Conservation (phyloP, 2,113 vertebrate genomes). For the Lampris megalopsis region DNA sequence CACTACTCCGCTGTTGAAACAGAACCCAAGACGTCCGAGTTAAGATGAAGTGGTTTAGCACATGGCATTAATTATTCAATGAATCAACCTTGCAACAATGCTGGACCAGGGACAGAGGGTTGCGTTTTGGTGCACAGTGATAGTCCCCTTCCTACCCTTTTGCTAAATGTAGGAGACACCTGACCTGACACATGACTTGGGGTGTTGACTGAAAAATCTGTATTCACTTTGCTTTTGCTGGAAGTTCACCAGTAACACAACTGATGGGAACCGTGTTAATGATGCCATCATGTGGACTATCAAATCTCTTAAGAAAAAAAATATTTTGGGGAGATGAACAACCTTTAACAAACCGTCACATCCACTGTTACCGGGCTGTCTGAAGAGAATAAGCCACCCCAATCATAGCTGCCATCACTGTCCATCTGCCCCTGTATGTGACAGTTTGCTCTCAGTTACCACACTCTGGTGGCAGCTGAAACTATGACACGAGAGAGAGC, state of each 20-base stretch:
- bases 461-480: not conserved
- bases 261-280: conserved; percentile 54
- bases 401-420: not conserved
- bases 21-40: not conserved
- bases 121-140: not conserved
- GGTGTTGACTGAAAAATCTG: not conserved
- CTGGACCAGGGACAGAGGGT: not conserved
- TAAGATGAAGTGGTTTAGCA: not conserved
- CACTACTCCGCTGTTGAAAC: not conserved
- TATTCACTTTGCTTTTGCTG: not conserved
- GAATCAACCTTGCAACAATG: not conserved
- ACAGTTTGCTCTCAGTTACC: not conserved
- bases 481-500: not conserved
- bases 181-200: not conserved
- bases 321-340: not conserved
- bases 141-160: not conserved
- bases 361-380: not conserved
- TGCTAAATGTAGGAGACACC: not conserved
- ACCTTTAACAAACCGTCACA: not conserved
- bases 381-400: not conserved
- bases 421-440: not conserved
- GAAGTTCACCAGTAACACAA: conserved; percentile 15
- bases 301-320: conserved; percentile 17
- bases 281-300: conserved; percentile 75
- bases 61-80: not conserved